Base-by-base conservation (phyloP, 2,888 invertebrate species). In the Drosophila hawaiiensis region DNA sequence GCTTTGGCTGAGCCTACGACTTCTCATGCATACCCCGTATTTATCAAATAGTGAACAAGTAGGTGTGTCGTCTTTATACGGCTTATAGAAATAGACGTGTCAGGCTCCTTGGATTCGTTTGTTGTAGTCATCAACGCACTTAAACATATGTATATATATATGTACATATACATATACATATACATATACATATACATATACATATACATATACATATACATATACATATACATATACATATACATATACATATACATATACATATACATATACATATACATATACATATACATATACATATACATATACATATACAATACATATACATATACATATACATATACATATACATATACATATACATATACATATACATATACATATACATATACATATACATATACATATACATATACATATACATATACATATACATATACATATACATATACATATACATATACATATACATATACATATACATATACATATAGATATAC, bases 71-170 rank as follows among this genome's bases (percentile, higher is more conserved):
- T 22, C 29, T 29, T 52, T 29, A 31, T 22, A 29, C 29, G 31
- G n/a, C 52, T 53, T 35, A 47, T 41, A 33, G 68, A 61, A 62
- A 68, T 70, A 60, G 76, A 66, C 71, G 58, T 59, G 39, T 63
- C 71, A 70, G 71, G 71, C 73, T 73, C 66, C 73, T 47, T 31
- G 35, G 25, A 60, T 41, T 43, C 33, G 14, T 47, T 39, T 39
- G 39, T 59, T 33, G 56, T 60, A 53, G 60, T 58, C 41, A 60
- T 78, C 73, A 49, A 47, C 37, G 43, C 41, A 56, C 47, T 70
- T 76, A 52, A 47, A 39, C 28, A 28, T 50, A n/a, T 28, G 29
- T 31, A 19, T 19, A 28, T 50, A 14, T 47, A 6, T 0, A 47
- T 22, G 7, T 43, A 22, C 7, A 47, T 47, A 14, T 47, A 47